Base-by-base conservation (phyloP, 1,140 invertebrate species). In the Calliphora vicina region DNA sequence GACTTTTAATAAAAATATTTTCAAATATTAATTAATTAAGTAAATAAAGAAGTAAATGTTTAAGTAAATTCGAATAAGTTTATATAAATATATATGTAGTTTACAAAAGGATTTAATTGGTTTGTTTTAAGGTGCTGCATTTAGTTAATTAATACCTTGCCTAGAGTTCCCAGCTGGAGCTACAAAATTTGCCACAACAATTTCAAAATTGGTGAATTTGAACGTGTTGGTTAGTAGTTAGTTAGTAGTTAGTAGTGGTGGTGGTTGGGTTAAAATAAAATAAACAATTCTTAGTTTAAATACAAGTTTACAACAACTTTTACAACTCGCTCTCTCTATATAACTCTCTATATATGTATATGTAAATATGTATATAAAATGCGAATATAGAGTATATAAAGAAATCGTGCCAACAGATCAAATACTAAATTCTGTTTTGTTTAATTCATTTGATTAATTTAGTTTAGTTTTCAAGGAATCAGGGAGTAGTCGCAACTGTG, bases 101-200 rank as follows among this genome's bases (percentile, higher is more conserved):
- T 67, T 67, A 67, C 61, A 67, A 1, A 67, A 67, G 23, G 20
- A n/a, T 5, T 67, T 20, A n/a, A n/a, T 67, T 67, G 9, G 9
- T 67, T 67, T 23, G 61, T 45, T 50, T 43, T 27, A 67, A 23
- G 61, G 61, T 67, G 61, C 61, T 67, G 61, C 27, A 71, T 67
- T 83, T 27, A 27, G 57, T 81, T 81, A 74, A 74, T 83, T 76
- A 74, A 85, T 89, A 89, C 88, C 88, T 89, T 89, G 85, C 88
- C 88, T 80, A 89, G 87, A 83, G 89, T 89, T 88, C 88, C 88
- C 88, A 89, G 89, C 88, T 89, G 88, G 88, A 89, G 88, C 88
- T 89, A 85, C 84, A 67, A 67, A 57, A n/a, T 20, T 82, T 10
- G 61, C 73, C 73, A 76, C 61, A 67, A 67, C 61, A 25, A 43